A percentile compares a stretch with the other conserved stretches of the same genome.
phyloP scores from a whole-genome alignment of 2,797 vertebrate species.

The Tokudaia tokunoshimensis region DNA sequence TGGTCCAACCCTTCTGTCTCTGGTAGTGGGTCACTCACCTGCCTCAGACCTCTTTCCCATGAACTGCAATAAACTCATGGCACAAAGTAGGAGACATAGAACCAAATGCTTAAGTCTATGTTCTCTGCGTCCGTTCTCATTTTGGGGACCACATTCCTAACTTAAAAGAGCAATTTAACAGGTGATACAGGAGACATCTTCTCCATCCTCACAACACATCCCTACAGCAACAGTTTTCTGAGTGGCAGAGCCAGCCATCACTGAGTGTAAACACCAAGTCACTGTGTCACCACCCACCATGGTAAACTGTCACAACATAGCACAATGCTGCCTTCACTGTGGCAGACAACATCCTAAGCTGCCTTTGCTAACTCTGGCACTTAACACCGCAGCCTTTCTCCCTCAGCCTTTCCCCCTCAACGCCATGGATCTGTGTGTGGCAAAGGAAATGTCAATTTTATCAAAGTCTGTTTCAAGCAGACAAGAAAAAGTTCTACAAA shows the following conservation, averaged over 20 bases:
- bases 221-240: background rate
- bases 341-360: constrained; percentile 68
- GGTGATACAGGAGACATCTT: background rate
- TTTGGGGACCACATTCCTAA: background rate
- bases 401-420: constrained; percentile 37
- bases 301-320: constrained; percentile 72
- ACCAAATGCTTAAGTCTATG: rapidly evolving
- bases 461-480: constrained; percentile 36
- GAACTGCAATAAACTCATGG: rapidly evolving
- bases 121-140: background rate
- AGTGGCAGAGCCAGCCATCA: constrained; percentile 59
- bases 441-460: constrained; percentile 61
- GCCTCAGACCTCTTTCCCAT: rapidly evolving
- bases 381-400: constrained; percentile 32
- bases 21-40: rapidly evolving
- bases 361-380: constrained; percentile 45
- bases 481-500: background rate
- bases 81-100: no score
- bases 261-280: constrained; percentile 71
- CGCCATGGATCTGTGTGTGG: background rate
- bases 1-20: no score
- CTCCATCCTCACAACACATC: rapidly evolving
- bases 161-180: background rate
- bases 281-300: constrained; percentile 51
- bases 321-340: constrained; percentile 3